A percentile compares a stretch with the other conserved stretches of the same genome.
Evolutionary conservation across 2,797 vertebrate species (phyloP).

Genomic region (Fistularia commersonii): DNA sequence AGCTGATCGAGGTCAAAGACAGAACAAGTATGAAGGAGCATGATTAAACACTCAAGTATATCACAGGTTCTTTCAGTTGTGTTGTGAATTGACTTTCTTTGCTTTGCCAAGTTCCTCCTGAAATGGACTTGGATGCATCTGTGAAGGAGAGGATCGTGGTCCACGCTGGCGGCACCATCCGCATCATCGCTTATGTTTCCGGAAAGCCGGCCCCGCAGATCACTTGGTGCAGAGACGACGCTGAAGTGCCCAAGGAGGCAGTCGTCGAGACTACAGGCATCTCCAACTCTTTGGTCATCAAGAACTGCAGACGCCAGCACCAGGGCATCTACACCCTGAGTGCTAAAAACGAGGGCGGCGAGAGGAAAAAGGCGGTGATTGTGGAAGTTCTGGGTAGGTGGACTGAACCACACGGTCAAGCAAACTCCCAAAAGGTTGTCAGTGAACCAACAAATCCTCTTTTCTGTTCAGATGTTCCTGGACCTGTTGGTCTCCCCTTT

Average conservation of each 20-base stretch:
- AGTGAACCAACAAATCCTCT: not conserved
- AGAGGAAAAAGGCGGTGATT: slow-evolving; percentile 91
- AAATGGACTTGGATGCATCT: slow-evolving; percentile 91
- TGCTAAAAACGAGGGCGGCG: slow-evolving; percentile 94
- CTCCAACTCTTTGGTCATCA: slow-evolving; percentile 94
- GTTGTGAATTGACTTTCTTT: not conserved
- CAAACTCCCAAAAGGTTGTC: not conserved
- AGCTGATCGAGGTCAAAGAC: slow-evolving; percentile 92
- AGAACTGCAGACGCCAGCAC: slow-evolving; percentile 89
- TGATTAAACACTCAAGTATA: not conserved
- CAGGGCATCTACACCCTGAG: slow-evolving; percentile 93
- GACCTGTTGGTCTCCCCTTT: slow-evolving; percentile 90
- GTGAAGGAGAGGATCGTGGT: slow-evolving; percentile 97
- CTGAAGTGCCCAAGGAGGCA: slow-evolving; percentile 87
- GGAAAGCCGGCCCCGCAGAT: slow-evolving; percentile 92
- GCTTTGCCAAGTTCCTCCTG: slow-evolving; percentile 81
- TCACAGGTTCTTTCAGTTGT: not conserved
- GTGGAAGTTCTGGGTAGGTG: slow-evolving; percentile 94
- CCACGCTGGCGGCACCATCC: slow-evolving; percentile 93
- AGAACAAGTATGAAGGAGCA: slow-evolving; percentile 84
- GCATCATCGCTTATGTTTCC: slow-evolving; percentile 96
- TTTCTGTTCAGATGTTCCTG: slow-evolving; percentile 84
- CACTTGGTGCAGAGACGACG: slow-evolving; percentile 87
- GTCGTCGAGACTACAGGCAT: slow-evolving; percentile 90
- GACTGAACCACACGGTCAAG: not conserved